Evolutionary conservation across 2,797 vertebrate species (phyloP).

Genomic region (Trematomus bernacchii): DNA sequence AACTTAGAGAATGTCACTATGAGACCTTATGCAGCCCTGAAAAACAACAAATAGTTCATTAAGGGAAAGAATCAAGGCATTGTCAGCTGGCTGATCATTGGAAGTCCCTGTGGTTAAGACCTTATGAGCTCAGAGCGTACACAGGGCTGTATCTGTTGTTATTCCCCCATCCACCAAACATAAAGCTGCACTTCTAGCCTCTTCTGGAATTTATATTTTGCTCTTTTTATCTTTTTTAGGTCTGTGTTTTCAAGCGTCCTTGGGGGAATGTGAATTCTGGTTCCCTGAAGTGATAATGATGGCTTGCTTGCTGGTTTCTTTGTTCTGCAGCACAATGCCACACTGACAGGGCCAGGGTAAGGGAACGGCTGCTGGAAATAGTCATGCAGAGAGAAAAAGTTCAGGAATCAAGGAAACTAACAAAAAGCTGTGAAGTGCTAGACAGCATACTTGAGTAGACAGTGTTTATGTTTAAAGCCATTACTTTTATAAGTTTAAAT

Average conservation of each 20-base stretch:
- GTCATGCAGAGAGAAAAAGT: conserved; percentile 33
- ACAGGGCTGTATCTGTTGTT: conserved; percentile 60
- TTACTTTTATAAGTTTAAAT: neutral
- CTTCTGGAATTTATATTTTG: conserved; percentile 53
- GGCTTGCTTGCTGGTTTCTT: conserved; percentile 62
- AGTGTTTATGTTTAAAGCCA: conserved; percentile 4
- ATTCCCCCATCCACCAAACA: conserved; percentile 25
- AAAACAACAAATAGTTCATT: conserved; percentile 68
- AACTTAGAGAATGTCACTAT: conserved; percentile 15
- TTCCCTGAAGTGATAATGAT: conserved; percentile 73
- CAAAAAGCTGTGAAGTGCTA: neutral
- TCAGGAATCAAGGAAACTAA: conserved; percentile 13
- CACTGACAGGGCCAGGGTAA: conserved; percentile 45
- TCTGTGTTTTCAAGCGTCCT: conserved; percentile 67
- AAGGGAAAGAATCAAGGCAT: conserved; percentile 59
- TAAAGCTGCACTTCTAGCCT: conserved; percentile 30
- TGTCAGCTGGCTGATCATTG: conserved; percentile 69
- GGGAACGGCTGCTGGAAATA: conserved; percentile 44
- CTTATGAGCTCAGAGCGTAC: conserved; percentile 68
- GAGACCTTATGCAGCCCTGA: conserved; percentile 36
- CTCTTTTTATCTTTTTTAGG: conserved; percentile 72
- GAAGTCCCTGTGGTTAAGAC: conserved; percentile 66
- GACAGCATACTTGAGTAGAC: conserved; percentile 5
- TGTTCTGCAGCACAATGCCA: conserved; percentile 64
- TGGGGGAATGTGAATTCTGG: conserved; percentile 57